Conservation (phyloP, 2,888 invertebrate genomes). For the Melolontha melolontha region DNA sequence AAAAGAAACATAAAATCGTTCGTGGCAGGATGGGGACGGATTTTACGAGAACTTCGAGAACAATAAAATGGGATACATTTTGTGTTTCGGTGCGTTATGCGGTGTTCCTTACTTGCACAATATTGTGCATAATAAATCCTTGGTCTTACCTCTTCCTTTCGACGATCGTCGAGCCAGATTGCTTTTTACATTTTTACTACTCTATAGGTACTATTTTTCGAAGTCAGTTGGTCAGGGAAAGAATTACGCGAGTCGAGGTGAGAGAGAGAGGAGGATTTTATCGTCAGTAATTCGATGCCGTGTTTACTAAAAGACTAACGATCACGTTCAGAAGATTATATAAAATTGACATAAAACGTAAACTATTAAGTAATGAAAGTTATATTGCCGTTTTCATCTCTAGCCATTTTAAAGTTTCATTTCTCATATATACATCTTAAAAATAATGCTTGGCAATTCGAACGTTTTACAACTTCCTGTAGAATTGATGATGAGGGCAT, state of each 20-base stretch:
- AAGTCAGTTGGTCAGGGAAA: not conserved
- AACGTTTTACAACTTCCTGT: too few species aligned
- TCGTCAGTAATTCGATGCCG: not conserved
- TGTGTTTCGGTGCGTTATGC: not conserved
- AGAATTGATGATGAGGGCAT: too few species aligned
- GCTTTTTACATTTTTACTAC: not conserved
- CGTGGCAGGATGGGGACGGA: not conserved
- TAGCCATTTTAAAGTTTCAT: too few species aligned
- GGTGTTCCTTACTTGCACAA: slow-evolving; percentile 8
- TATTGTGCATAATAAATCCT: too few species aligned
- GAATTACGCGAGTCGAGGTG: too few species aligned
- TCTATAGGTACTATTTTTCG: not conserved
- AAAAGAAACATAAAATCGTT: slow-evolving; percentile 13
- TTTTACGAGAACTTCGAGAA: slow-evolving; percentile 4
- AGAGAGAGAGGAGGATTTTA: not conserved
- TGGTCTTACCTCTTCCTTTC: too few species aligned
- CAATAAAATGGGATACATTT: slow-evolving; percentile 1
- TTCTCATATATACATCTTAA: too few species aligned
- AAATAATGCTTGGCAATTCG: too few species aligned
- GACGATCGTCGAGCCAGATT: not conserved
- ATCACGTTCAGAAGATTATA: not conserved
- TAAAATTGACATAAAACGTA: slow-evolving; percentile 7
- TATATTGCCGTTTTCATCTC: not conserved
- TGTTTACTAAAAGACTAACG: not conserved
- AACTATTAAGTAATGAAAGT: not conserved